phyloP scores from a whole-genome alignment of 2,113 vertebrate genomes.

The Chaetops frenatus region DNA sequence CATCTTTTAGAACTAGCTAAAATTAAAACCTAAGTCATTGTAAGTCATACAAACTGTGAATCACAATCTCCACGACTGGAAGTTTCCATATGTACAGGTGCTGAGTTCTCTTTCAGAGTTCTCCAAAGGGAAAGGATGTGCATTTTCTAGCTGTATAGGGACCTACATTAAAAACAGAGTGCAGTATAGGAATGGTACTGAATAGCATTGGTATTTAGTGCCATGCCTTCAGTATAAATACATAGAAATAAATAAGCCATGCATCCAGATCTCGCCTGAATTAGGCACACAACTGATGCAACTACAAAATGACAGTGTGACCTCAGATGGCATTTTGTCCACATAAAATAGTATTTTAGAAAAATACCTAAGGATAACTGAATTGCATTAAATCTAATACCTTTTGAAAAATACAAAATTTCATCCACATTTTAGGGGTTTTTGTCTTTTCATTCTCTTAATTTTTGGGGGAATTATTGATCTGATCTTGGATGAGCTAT shows the following conservation, averaged over 20 bases:
- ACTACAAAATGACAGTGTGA: neutral
- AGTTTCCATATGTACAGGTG: neutral
- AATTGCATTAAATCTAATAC: neutral
- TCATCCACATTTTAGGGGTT: neutral
- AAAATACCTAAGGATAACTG: neutral
- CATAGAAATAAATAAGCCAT: neutral
- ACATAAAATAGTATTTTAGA: neutral
- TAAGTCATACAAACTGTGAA: neutral
- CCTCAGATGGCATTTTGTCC: neutral
- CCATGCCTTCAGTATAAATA: neutral
- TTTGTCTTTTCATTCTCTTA: neutral
- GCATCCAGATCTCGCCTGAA: neutral
- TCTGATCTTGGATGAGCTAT: neutral
- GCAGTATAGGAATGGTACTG: neutral
- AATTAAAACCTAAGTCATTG: neutral
- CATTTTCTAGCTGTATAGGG: neutral
- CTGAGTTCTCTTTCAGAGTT: neutral
- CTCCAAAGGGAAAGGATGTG: neutral
- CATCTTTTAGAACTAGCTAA: neutral
- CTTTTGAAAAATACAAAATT: neutral
- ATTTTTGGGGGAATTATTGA: neutral
- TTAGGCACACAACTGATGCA: neutral
- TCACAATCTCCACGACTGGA: neutral
- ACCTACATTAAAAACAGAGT: neutral
- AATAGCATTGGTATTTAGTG: neutral